Base-by-base conservation (phyloP, 2,113 vertebrate species). In the Amphiprion percula region DNA sequence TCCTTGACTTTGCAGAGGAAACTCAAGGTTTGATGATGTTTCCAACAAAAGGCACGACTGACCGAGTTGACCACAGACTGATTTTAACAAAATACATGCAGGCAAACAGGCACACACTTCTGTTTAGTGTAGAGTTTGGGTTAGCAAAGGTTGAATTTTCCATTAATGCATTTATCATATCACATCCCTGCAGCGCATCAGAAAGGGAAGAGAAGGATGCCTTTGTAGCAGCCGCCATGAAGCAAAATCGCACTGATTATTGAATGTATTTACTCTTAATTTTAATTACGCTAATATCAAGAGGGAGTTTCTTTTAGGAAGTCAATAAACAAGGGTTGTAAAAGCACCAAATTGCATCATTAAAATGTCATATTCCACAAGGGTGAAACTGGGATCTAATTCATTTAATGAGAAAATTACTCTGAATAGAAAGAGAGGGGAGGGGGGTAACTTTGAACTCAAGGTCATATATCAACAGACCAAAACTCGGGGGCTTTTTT, bases 241-340 rank as follows among this genome's bases (percentile, higher is more conserved):
- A 84, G 64, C 56, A 50, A 88, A 83, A 82, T 41, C 69, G 68
- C 64, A 39, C 84, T 82, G 84, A 90, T 80, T 89, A 87, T 64
- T 37, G 47, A 59, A 61, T 72, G 53, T 83, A 62, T 77, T 88
- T 83, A 75, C 70, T 69, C 63, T 23, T 26, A 55, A 55, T 80
- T 79, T 88, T 89, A 90, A 92, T 88, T 79, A 84, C 71, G 79
- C 62, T 80, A 73, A 84, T 87, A 87, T 87, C 74, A 84, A 41
- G 47, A 66, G 60, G 67, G 49, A 23, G 1, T 12, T 4, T 74
- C 52, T 55, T 86, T 86, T 81, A 87, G 72, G 62, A 79, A 23
- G 66, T 37, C 33, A 84, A 86, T 74, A 88, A 91, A 87, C 68
- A 80, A 55, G 60, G 39, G 50, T 54, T 88, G 73, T 82, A 81